Conservation (phyloP, 2,888 invertebrate species). For the Eupithecia subfuscata region DNA sequence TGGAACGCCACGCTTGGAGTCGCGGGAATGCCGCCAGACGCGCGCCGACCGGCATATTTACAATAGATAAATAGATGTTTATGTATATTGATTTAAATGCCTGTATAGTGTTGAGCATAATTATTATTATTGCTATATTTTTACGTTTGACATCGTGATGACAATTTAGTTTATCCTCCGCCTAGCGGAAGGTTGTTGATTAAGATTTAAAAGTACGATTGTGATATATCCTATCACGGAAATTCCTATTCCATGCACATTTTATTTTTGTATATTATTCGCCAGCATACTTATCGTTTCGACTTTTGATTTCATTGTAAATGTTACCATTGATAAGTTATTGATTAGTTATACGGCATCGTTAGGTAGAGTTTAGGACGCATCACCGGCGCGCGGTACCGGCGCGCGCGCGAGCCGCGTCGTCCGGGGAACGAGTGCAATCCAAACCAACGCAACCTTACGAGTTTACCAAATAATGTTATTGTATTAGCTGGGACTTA, state of each 20-base stretch:
- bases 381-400: background rate
- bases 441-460: conserved; percentile 41
- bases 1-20: background rate
- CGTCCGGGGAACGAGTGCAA: conserved; percentile 21
- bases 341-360: conserved; percentile 62
- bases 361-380: conserved; percentile 45
- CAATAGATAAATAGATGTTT: conserved; percentile 63
- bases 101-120: conserved; percentile 66
- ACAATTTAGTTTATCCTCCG: conserved; percentile 60
- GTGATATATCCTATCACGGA: conserved; percentile 79
- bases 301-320: conserved; percentile 71
- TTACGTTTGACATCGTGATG: conserved; percentile 63
- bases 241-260: conserved; percentile 80
- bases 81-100: conserved; percentile 69
- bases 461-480: conserved; percentile 49
- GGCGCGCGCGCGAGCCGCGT: background rate
- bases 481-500: conserved; percentile 41
- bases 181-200: conserved; percentile 64
- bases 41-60: conserved; percentile 71
- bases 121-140: conserved; percentile 53
- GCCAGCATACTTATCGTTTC: conserved; percentile 64
- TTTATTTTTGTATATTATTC: conserved; percentile 78
- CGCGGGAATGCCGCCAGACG: conserved; percentile 34
- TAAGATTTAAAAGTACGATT: conserved; percentile 67
- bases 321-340: conserved; percentile 83